Base-by-base conservation (phyloP, 2,888 invertebrate genomes). In the Himalopsyche tibetana region DNA sequence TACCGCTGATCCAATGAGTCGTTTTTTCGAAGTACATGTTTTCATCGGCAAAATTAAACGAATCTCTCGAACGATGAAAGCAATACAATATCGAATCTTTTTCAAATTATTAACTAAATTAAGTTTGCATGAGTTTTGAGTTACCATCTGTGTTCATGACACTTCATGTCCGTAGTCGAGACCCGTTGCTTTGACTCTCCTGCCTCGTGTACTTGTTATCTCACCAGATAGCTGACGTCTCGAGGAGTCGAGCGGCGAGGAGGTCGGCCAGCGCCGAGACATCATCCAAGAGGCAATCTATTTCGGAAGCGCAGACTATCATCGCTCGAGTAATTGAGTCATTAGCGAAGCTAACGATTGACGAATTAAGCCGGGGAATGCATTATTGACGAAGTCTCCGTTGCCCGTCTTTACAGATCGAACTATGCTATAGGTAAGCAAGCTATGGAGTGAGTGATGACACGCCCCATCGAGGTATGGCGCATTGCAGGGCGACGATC, bases 301-400 rank as follows among this genome's bases (percentile, higher is more conserved):
- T 63, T 63, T 63, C 63, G n/a, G 19, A 63, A n/a, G 63, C 63
- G 63, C n/a, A 63, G 63, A 19, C 63, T 19, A 63, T 63, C 63
- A 63, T 63, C 63, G 19, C 63, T 63, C 63, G 63, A 63, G 63
- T 63, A 63, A 63, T 63, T 63, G 63, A 63, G 63, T 63, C 63
- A 63, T 63, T 63, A 63, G 28, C 63, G 63, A 3, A 19, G 63
- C 19, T 63, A 63, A 63, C 63, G 63, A 63, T 63, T 19, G 63
- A 63, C 63, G 63, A 63, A 63, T 63, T 63, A 63, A 63, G 63
- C n/a, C 63, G 19, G 63, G 63, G 63, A 63, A 63, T 63, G 63
- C 19, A 63, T 63, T 63, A 19, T 63, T 63, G 63, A 63, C 63
- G n/a, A 63, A n/a, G 28, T 63, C n/a, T 28, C 6, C 11, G 11